Base-by-base conservation (phyloP, 92 coral and sea anemone genomes). In the Diadumene lineata region DNA sequence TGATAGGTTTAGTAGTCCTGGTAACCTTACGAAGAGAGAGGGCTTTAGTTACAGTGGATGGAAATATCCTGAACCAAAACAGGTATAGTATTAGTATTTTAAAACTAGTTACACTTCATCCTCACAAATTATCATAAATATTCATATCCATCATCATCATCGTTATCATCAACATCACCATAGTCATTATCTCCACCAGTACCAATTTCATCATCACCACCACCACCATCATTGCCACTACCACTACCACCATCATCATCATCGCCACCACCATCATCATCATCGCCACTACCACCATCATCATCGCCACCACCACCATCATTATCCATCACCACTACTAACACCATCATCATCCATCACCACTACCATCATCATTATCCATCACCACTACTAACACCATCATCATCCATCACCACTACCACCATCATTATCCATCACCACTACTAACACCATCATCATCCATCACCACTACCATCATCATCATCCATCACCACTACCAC, bases 21-120 rank as follows among this genome's bases (percentile, higher is more conserved):
- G 50, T 50, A 64, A 63, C 80, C 28, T 43, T 43, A 34, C n/a
- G 0, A 13, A 27, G 22, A 75, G 72, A 51, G 28, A 44, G 24
- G 80, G 80, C 9, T 64, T 31, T 64, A 70, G 64, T 50, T 70
- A 70, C 28, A 28, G 64, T 70, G 75, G 75, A 18, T 70, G 75
- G 75, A 58, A 24, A 53, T 25, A 51, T 53, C 48, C 6, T 4
- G 6, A 38, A 4, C 48, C 6, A 38, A 2, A 53, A 15, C n/a
- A 53, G 60, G 60, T 53, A 53, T 21, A 38, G 48, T 38, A 38
- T 38, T 38, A 4, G 48, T 4, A n/a, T n/a, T n/a, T n/a, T n/a
- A n/a, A n/a, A n/a, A n/a, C n/a, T n/a, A n/a, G n/a, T n/a, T n/a
- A n/a, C n/a, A n/a, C n/a, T n/a, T n/a, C n/a, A n/a, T n/a, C n/a